Base-by-base conservation (phyloP, 2,113 vertebrate species). In the Chloropsis hardwickii region DNA sequence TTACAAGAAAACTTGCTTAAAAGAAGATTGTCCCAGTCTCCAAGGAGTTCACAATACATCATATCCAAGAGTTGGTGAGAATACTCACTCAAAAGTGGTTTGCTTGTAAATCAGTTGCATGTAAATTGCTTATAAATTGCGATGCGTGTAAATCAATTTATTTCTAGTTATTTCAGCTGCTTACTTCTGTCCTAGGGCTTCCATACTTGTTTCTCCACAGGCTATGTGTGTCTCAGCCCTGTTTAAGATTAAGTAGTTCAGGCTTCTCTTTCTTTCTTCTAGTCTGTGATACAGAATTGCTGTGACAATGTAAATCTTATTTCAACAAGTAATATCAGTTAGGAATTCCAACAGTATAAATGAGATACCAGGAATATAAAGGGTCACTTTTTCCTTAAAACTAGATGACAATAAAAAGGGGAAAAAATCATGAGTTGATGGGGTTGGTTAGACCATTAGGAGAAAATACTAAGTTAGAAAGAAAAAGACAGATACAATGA, bases 11-110 rank as follows among this genome's bases (percentile, higher is more conserved):
- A 98, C 94, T n/a, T 99, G 99, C 82, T 89, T 99, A 66, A 98
- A 98, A 91, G 61, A 98, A 35, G 95, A 84, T 70, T 99, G 99
- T 66, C 97, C 96, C 45, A 99, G 99, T 93, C 98, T 98, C 24
- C 96, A 97, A 25, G 99, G 99, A 2, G 97, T 99, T 79, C 99
- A 99, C 92, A 99, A 99, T 91, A 99, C 99, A 17, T 99, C 98
- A 27, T 99, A 99, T 61, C 99, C 99, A 76, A 98, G 99, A 98
- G 98, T 99, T 44, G 99, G 99, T 99, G 98, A 95, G 98, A 67
- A 33, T 77, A 42, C 37, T 81, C 62, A 18, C 5, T 64, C 12
- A 57, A 48, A 87, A 72, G 14, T 10, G 10, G 5, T 31, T 76
- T 66, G 9, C 48, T 74, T 71, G 3, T 86, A n/a, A 60, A 60